Evolutionary conservation across 2,888 invertebrate genomes (phyloP), one percentile per base, ranked within the genome.

Genomic region (Apamea sordens): DNA sequence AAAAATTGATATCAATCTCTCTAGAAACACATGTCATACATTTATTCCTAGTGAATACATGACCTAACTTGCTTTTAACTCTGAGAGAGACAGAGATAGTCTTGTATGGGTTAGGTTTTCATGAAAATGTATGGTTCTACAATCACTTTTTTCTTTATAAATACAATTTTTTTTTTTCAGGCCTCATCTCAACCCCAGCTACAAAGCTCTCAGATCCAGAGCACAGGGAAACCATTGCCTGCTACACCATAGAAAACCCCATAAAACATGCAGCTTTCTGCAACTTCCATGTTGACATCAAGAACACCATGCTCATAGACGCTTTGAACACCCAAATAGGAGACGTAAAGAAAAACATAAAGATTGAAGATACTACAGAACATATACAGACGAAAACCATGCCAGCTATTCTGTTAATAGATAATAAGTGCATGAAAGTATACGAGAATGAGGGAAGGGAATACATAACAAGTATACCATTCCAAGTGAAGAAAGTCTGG

Each of bases 231-330:
- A 97, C 97, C 7, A 95, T 98, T 41, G 97, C 97, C 86, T 98
- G 98, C 76, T 99, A 98, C 92, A 98, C 99, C 10, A 97, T 98
- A 90, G 98, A 98, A 79, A 97, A 98, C n/a, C 98, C 98, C 0
- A 98, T 99, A 61, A 98, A 98, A 91, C 98, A 99, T 92, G 98
- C 98, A 0, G 95, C 98, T 5, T 98, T 98, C 96, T 98, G 98
- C 85, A 98, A 97, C 88, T 95, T 97, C 90, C 93, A 97, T 87
- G 85, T 97, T 75, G 94, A 95, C 88, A 94, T 96, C 84, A 97
- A 97, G 94, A 97, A 97, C 90, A 96, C 97, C 7, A 97, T 97
- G 92, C 94, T 96, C 3, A 97, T 97, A 85, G 97, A 97, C 73
- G 96, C 97, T 1, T 85, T 96, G 3, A 97, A 97, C 89, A 95